phyloP scores from a whole-genome alignment of 2,797 vertebrate species.

The Simalia tracyae region DNA sequence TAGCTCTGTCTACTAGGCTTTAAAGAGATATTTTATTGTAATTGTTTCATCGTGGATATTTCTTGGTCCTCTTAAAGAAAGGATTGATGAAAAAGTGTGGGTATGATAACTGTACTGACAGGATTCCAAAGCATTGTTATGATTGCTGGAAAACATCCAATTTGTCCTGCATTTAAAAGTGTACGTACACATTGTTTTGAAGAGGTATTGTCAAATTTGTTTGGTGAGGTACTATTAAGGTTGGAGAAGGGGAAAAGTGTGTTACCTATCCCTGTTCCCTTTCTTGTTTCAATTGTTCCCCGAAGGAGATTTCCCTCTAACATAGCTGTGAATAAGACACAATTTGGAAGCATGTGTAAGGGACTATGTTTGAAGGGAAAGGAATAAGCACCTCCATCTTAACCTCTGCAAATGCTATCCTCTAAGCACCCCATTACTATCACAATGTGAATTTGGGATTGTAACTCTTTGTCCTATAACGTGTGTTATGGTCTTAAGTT shows the following conservation, averaged over 20 bases:
- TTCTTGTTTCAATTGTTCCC: too few species aligned
- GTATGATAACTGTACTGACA: too few species aligned
- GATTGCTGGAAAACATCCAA: background rate
- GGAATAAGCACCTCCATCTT: too few species aligned
- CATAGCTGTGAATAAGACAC: too few species aligned
- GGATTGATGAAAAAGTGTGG: background rate
- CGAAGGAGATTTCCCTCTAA: too few species aligned
- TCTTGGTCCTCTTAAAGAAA: background rate
- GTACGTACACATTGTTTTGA: background rate
- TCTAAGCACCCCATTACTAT: background rate
- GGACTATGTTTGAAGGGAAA: background rate
- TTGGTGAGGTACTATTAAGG: background rate
- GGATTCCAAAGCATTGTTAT: background rate
- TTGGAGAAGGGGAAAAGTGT: background rate
- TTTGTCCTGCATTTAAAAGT: background rate
- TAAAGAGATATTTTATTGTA: background rate
- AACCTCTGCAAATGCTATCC: background rate
- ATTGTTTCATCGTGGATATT: background rate
- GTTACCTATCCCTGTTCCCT: too few species aligned
- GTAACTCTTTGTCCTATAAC: background rate
- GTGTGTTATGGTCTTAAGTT: background rate
- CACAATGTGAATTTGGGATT: background rate
- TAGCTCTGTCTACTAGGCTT: background rate
- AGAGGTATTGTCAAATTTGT: background rate
- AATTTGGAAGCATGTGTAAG: background rate